Evolutionary conservation across 1,140 invertebrate genomes (phyloP).

Genomic region (Leptinotarsa texana): DNA sequence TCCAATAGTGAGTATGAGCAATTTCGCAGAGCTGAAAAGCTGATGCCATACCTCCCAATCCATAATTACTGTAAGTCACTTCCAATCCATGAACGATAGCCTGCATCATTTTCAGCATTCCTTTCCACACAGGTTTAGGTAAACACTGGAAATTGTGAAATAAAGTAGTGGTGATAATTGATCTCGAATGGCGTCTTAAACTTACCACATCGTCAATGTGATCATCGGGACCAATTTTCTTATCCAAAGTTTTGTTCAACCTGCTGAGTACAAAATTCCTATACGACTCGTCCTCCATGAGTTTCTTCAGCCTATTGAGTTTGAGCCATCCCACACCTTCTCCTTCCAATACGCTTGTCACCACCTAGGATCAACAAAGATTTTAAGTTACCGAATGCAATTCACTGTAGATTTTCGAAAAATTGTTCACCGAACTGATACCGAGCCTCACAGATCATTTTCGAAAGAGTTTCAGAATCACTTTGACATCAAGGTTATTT

Average conservation of each 20-base stretch:
- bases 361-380: conserved; percentile 63
- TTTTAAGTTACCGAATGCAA: too few species aligned
- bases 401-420: too few species aligned
- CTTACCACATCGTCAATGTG: conserved; percentile 97
- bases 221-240: conserved; percentile 92
- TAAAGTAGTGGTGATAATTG: not conserved
- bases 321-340: conserved; percentile 98
- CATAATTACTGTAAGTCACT: conserved; percentile 90
- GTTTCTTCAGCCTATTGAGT: conserved; percentile 88
- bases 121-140: conserved; percentile 90
- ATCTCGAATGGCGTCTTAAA: conserved; percentile 38
- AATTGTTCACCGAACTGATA: too few species aligned
- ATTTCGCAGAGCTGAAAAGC: conserved; percentile 97
- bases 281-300: conserved; percentile 99
- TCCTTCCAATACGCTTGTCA: conserved; percentile 89
- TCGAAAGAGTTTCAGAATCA: too few species aligned
- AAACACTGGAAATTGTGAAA: conserved; percentile 68
- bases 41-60: conserved; percentile 95
- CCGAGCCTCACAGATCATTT: too few species aligned
- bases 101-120: conserved; percentile 91
- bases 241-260: conserved; percentile 91
- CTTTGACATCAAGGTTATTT: too few species aligned
- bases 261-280: conserved; percentile 94
- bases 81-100: conserved; percentile 89
- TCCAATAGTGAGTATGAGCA: conserved; percentile 98